A percentile compares a stretch with the other conserved stretches of the same genome.
Conservation (phyloP, 2,113 vertebrate genomes). For the Dasypus novemcinctus region DNA sequence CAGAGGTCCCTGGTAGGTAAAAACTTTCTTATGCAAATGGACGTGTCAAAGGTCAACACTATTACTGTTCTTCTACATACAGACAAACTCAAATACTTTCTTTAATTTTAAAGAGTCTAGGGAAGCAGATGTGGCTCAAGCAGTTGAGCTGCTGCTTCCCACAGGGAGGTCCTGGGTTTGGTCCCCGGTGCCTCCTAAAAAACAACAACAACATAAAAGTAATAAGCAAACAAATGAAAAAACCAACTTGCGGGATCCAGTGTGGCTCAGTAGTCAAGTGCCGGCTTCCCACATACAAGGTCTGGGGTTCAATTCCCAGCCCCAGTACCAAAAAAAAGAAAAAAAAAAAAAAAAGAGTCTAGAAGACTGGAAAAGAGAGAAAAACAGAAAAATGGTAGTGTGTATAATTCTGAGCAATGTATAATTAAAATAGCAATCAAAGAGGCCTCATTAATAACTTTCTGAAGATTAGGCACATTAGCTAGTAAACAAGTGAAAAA, state of each 20-base stretch:
- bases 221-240: too few species aligned
- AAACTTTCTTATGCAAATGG: not conserved
- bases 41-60: not conserved
- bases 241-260: too few species aligned
- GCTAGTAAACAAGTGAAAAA: not conserved
- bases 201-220: too few species aligned
- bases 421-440: not conserved
- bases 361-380: not conserved
- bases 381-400: not conserved
- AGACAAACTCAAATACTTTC: not conserved
- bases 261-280: too few species aligned
- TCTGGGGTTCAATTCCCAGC: too few species aligned
- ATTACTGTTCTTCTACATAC: not conserved
- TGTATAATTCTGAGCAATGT: not conserved
- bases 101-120: constrained; percentile 29
- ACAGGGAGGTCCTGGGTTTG: too few species aligned
- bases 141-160: too few species aligned
- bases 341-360: not conserved
- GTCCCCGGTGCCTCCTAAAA: too few species aligned
- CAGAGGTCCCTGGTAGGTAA: not conserved
- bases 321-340: too few species aligned
- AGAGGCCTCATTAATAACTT: not conserved
- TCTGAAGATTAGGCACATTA: constrained; percentile 10
- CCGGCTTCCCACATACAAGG: too few species aligned
- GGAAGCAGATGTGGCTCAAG: too few species aligned